Percentiles rank a stretch among this genome's conserved stretches.
Conservation (phyloP, 2,113 vertebrate species). For the Herpailurus yagouaroundi region DNA sequence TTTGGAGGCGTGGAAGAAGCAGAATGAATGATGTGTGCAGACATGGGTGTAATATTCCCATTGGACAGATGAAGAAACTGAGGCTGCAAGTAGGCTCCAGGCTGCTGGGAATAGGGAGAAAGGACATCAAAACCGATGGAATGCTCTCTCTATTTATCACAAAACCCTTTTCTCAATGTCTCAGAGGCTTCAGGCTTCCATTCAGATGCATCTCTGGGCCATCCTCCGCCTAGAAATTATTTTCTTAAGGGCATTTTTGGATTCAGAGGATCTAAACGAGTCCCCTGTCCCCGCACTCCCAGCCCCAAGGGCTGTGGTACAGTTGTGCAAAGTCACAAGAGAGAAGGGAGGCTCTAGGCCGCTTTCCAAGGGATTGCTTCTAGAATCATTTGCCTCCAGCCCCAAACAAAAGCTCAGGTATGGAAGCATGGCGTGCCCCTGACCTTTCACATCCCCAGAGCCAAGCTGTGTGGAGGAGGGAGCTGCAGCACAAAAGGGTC, state of each 20-base stretch:
- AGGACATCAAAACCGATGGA: not conserved
- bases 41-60: not conserved
- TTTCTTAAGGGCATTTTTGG: not conserved
- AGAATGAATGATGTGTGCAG: not conserved
- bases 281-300: not conserved
- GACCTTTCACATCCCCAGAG: conserved; percentile 90
- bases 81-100: not conserved
- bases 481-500: conserved; percentile 85
- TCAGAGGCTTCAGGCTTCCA: not conserved
- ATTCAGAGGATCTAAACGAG: not conserved
- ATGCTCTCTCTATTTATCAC: not conserved
- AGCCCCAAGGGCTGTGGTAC: not conserved
- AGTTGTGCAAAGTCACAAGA: not conserved
- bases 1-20: not conserved
- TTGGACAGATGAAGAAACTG: not conserved
- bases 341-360: not conserved
- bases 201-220: not conserved
- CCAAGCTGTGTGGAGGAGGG: conserved; percentile 81
- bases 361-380: conserved; percentile 78
- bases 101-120: not conserved
- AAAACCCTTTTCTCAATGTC: not conserved
- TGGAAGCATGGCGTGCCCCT: conserved; percentile 83
- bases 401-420: conserved; percentile 89
- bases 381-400: conserved; percentile 64
- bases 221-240: not conserved